Conservation (phyloP, 2,113 vertebrate genomes). For the Corythornis madagascariensis region DNA sequence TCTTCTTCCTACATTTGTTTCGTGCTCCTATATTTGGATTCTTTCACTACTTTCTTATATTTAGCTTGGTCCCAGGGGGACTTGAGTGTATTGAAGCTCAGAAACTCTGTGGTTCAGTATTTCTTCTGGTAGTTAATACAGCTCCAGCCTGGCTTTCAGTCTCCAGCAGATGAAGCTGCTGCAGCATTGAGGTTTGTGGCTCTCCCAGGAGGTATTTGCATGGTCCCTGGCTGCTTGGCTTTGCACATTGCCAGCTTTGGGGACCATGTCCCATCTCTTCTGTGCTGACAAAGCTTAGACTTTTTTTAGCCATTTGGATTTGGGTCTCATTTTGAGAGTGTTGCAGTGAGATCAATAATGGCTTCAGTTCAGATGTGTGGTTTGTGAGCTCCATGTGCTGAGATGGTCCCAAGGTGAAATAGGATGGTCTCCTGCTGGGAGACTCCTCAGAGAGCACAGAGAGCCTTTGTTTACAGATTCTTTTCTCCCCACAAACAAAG, state of each 20-base stretch:
- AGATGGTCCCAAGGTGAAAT: background rate
- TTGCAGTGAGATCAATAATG: background rate
- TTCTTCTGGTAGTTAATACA: background rate
- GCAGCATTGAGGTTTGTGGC: fast-evolving
- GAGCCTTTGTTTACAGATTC: background rate
- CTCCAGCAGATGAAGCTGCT: background rate
- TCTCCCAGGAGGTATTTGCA: background rate
- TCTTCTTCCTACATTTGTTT: background rate
- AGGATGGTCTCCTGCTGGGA: background rate
- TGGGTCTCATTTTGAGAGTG: background rate
- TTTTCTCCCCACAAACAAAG: conserved; percentile 25
- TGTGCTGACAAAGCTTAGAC: fast-evolving
- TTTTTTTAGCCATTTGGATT: fast-evolving
- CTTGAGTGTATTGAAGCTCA: background rate
- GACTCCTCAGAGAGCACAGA: background rate
- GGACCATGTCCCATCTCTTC: fast-evolving
- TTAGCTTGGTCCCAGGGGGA: background rate
- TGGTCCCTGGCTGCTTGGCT: background rate
- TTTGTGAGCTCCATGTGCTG: background rate
- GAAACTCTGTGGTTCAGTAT: background rate
- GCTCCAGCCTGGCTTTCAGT: background rate
- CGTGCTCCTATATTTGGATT: background rate
- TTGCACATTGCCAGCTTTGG: background rate
- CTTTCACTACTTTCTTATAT: background rate
- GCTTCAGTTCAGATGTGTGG: background rate